Conservation (phyloP, 2,797 vertebrate species). For the Synanceia verrucosa region DNA sequence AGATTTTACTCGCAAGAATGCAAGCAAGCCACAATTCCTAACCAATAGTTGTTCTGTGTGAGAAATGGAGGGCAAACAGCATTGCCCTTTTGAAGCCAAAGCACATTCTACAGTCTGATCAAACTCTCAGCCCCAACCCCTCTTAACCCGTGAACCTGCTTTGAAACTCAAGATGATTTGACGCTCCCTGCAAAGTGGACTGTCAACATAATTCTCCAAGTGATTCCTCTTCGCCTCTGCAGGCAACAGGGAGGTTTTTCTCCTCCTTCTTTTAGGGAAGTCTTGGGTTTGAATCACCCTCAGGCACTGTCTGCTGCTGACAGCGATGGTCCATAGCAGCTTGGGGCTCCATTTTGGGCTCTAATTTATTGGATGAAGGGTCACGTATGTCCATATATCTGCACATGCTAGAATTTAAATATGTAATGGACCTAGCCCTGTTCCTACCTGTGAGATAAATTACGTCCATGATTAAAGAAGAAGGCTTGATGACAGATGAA, state of each 20-base stretch:
- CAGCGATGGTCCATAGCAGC: constrained; percentile 47
- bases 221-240: constrained; percentile 64
- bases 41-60: constrained; percentile 30
- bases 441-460: constrained; percentile 71
- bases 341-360: constrained; percentile 61
- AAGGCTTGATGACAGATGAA: constrained; percentile 77
- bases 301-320: constrained; percentile 15
- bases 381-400: constrained; percentile 66
- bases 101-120: constrained; percentile 60
- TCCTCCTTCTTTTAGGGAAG: constrained; percentile 26
- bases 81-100: constrained; percentile 52
- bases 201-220: constrained; percentile 73
- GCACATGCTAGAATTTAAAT: constrained; percentile 60
- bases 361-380: constrained; percentile 68
- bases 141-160: constrained; percentile 62
- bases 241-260: constrained; percentile 26
- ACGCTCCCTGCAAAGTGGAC: constrained; percentile 67
- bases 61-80: constrained; percentile 59
- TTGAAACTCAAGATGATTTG: constrained; percentile 64
- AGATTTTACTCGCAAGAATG: constrained; percentile 50
- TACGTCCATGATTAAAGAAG: constrained; percentile 72
- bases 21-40: constrained; percentile 24
- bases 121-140: constrained; percentile 47
- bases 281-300: constrained; percentile 53
- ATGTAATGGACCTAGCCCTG: constrained; percentile 59